Evolutionary conservation across 2,888 invertebrate genomes (phyloP).

Genomic region (Shargacucullia verbasci): DNA sequence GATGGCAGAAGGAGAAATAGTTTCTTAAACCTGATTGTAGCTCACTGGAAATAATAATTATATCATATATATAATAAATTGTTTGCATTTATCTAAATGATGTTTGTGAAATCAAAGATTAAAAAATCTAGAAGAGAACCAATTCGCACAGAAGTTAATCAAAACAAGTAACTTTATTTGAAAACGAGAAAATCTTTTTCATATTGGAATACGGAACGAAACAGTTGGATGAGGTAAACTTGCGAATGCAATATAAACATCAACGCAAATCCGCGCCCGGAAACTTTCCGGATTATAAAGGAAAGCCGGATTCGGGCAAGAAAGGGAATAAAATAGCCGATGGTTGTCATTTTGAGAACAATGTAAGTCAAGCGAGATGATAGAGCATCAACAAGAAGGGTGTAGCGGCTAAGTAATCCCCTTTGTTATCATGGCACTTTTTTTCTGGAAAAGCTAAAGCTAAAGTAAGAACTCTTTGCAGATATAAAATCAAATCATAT

Average conservation of each 20-base stretch:
- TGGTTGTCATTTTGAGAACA: slow-evolving; percentile 21
- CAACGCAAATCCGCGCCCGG: slow-evolving; percentile 11
- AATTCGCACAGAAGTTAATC: neutral
- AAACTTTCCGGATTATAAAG: slow-evolving; percentile 29
- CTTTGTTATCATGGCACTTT: no score
- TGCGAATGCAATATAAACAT: slow-evolving; percentile 37
- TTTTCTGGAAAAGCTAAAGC: no score
- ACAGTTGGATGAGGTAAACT: slow-evolving; percentile 32
- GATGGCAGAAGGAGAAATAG: slow-evolving; percentile 5
- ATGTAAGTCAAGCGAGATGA: slow-evolving; percentile 18
- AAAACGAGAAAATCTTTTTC: slow-evolving; percentile 30
- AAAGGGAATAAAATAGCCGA: slow-evolving; percentile 24
- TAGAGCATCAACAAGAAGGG: neutral
- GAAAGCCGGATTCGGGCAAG: slow-evolving; percentile 15
- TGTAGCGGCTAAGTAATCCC: no score
- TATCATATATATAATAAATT: no score
- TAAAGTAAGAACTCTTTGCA: no score
- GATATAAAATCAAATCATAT: no score
- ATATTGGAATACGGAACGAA: slow-evolving; percentile 9
- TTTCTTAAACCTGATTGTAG: slow-evolving; percentile 7
- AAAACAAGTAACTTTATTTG: slow-evolving; percentile 13
- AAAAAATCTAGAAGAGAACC: neutral
- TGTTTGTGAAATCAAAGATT: slow-evolving; percentile 1
- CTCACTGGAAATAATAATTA: no score
- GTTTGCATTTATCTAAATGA: no score